These are phyloP conservation scores for Leptopterna dolabrata DNA, from an alignment of 2,888 invertebrate genomes.

Conservation along the genomic window DNA sequence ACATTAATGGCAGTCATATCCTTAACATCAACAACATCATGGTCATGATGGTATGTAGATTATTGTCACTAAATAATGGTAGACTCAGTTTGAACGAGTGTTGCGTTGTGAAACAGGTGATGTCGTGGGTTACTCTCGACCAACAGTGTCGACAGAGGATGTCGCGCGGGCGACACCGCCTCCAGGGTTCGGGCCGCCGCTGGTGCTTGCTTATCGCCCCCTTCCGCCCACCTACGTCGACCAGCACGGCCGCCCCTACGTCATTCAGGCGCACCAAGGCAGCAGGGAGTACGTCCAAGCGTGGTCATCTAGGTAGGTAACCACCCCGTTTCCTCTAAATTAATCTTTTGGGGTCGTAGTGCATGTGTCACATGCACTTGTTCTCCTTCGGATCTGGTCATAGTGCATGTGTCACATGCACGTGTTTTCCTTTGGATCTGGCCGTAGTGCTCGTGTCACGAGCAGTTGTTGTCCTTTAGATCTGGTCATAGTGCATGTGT, in stretches of 20 bases:
- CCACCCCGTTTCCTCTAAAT: neutral
- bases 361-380: too few species aligned
- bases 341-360: neutral
- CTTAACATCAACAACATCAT: too few species aligned
- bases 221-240: conserved; percentile 71
- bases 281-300: conserved; percentile 65
- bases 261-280: conserved; percentile 70
- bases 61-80: too few species aligned
- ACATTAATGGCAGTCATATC: too few species aligned
- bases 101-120: neutral
- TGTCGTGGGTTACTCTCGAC: conserved; percentile 74
- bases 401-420: too few species aligned
- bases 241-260: conserved; percentile 77
- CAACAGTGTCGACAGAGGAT: conserved; percentile 86
- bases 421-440: too few species aligned
- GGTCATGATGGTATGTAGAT: too few species aligned
- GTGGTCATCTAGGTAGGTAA: conserved; percentile 57
- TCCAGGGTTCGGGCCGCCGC: conserved; percentile 67
- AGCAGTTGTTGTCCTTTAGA: too few species aligned
- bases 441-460: too few species aligned
- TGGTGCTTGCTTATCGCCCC: conserved; percentile 72
- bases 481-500: too few species aligned
- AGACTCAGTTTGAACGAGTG: too few species aligned
- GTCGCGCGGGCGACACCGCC: conserved; percentile 65
- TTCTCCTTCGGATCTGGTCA: too few species aligned